Conservation (phyloP, 1,140 invertebrate genomes). For the Cotesia typhae region DNA sequence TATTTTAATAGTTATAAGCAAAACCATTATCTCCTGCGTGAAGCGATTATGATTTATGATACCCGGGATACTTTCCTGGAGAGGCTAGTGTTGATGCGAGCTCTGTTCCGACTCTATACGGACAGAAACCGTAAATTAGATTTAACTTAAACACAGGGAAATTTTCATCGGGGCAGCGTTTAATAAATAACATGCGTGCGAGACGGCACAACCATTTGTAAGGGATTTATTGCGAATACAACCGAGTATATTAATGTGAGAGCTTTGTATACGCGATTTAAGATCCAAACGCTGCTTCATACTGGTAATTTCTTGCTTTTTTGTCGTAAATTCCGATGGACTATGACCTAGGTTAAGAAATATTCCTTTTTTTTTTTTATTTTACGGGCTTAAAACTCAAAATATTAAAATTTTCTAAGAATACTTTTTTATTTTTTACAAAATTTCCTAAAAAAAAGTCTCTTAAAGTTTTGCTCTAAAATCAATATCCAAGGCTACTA, state of each 20-base stretch:
- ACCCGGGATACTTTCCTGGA: neutral
- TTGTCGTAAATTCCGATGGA: no score
- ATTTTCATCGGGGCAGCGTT: conserved; percentile 39
- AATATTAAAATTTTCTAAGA: no score
- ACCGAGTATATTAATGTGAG: conserved; percentile 1
- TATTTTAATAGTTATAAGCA: conserved; percentile 2
- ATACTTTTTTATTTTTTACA: no score
- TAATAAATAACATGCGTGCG: conserved; percentile 37
- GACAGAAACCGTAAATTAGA: conserved; percentile 41
- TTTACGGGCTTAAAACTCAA: no score
- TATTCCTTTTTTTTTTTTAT: no score
- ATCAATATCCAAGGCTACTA: no score
- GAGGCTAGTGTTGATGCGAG: conserved; percentile 11
- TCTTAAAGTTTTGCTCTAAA: no score
- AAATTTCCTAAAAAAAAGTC: no score
- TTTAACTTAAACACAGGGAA: conserved; percentile 45
- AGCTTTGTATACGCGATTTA: no score
- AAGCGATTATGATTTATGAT: conserved; percentile 43
- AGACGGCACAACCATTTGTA: neutral
- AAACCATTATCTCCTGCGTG: conserved; percentile 40
- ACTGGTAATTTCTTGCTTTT: no score
- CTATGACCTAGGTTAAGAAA: no score
- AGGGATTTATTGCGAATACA: conserved; percentile 33
- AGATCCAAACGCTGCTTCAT: no score
- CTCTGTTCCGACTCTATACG: neutral